Base-by-base conservation (phyloP, 2,888 invertebrate genomes). In the Caenorhabditis sp. region DNA sequence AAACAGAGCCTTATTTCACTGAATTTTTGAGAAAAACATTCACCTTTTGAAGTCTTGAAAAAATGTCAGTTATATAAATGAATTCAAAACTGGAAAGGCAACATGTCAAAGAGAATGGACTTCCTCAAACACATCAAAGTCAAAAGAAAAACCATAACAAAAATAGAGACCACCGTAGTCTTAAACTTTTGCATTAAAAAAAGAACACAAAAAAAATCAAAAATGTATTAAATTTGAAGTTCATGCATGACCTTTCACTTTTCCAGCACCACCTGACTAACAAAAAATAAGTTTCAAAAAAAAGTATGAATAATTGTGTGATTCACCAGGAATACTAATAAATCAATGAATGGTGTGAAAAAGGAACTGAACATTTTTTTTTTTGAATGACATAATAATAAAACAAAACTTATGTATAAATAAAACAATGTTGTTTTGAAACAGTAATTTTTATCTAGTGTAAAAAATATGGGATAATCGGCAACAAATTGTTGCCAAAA, bases 231-330 rank as follows among this genome's bases (percentile, higher is more conserved):
- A 43, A 43, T 10, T 43, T 10, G 14, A 14, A 12, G 17, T 17
- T 43, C 43, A 43, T 43, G 43, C 43, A 43, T 43, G 43, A 43
- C 43, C 43, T 43, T 43, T 43, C 43, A 43, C 43, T 43, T 43
- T 43, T 43, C 31, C 43, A 43, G 43, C 43, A 43, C 36, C 5
- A 10, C 12, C 17, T 14, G 17, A 10, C 43, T 43, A 17, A 43
- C 43, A 43, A 43, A 43, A 43, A 43, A 43, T 43, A 43, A 17
- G 43, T 10, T 17, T 43, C 8, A 43, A 17, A 36, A 43, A 43
- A 43, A 17, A 43, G 17, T 17, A 43, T 43, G 43, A 43, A 17
- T 14, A 17, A 17, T 17, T 43, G 43, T 10, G 17, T 43, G 43
- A 43, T 12, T 43, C 43, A 43, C 43, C 5, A 43, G 17, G 3